These are phyloP conservation scores for Zophobas morio DNA, from an alignment of 1,140 invertebrate genomes.

Conservation along the genomic window DNA sequence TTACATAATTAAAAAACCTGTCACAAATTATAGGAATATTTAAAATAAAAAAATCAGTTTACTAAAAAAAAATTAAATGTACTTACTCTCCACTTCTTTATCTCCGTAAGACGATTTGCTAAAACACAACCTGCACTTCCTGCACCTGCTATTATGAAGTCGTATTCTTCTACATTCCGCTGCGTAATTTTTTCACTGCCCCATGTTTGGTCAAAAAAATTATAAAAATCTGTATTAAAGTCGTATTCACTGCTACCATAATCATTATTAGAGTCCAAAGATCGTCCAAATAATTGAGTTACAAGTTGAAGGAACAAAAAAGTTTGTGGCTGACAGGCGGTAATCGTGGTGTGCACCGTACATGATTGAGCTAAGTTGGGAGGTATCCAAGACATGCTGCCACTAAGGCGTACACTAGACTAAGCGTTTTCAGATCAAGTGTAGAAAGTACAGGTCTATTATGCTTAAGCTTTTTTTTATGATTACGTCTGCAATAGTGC, in stretches of 20 bases:
- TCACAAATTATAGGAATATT: too few species aligned
- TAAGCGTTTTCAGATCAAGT: conserved; percentile 22
- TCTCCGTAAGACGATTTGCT: conserved; percentile 74
- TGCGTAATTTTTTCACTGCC: neutral
- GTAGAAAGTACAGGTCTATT: conserved; percentile 33
- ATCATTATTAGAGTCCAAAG: conserved; percentile 64
- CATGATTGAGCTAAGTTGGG: conserved; percentile 72
- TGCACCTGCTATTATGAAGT: conserved; percentile 75
- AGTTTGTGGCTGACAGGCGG: conserved; percentile 72
- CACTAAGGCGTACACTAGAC: conserved; percentile 33
- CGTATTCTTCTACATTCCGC: conserved; percentile 64
- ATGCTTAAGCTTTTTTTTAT: conserved; percentile 24
- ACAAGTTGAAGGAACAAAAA: conserved; percentile 73
- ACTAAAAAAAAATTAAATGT: too few species aligned
- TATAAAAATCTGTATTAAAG: conserved; percentile 44
- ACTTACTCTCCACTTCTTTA: conserved; percentile 69
- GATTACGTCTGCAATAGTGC: neutral
- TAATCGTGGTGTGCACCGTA: conserved; percentile 68
- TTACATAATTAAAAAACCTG: too few species aligned
- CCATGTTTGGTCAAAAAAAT: neutral
- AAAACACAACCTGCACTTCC: conserved; percentile 79
- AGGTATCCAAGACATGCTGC: conserved; percentile 72
- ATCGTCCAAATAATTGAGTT: conserved; percentile 72
- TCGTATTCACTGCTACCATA: conserved; percentile 43
- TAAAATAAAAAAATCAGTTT: too few species aligned